Conservation (phyloP, 2,888 invertebrate species). For the Sminthurides aquaticus region DNA sequence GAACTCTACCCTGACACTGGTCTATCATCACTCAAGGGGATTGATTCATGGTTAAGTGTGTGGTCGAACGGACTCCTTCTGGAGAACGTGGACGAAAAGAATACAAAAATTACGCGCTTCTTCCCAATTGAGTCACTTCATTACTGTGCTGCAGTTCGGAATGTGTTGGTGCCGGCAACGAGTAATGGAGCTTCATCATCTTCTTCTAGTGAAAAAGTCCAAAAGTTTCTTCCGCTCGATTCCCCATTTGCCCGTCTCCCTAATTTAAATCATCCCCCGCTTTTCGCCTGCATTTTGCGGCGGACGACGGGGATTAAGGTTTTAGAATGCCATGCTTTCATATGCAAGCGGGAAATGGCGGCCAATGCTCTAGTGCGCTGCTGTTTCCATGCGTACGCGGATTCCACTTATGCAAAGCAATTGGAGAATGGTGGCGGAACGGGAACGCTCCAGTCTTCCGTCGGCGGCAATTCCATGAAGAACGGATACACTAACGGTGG, state of each 20-base stretch:
- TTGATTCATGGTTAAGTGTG: slow-evolving; percentile 93
- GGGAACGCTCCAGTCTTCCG: slow-evolving; percentile 49
- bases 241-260: slow-evolving; percentile 91
- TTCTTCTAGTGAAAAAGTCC: slow-evolving; percentile 57
- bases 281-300: slow-evolving; percentile 92
- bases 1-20: slow-evolving; percentile 94
- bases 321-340: slow-evolving; percentile 96
- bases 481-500: slow-evolving; percentile 44
- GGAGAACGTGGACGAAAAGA: slow-evolving; percentile 93
- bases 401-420: slow-evolving; percentile 84
- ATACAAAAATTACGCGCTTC: slow-evolving; percentile 86
- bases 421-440: slow-evolving; percentile 50
- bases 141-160: slow-evolving; percentile 90
- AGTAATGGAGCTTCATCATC: slow-evolving; percentile 47
- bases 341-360: slow-evolving; percentile 91
- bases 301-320: slow-evolving; percentile 95
- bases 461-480: slow-evolving; percentile 47
- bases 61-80: slow-evolving; percentile 92
- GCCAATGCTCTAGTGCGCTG: slow-evolving; percentile 95
- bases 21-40: slow-evolving; percentile 76
- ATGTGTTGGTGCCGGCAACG: slow-evolving; percentile 61
- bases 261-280: slow-evolving; percentile 86
- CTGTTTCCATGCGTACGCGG: slow-evolving; percentile 96
- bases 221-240: slow-evolving; percentile 87
- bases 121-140: slow-evolving; percentile 92